Evolutionary conservation across 1,140 invertebrate species (phyloP).

Genomic region (Microplitis mediator): DNA sequence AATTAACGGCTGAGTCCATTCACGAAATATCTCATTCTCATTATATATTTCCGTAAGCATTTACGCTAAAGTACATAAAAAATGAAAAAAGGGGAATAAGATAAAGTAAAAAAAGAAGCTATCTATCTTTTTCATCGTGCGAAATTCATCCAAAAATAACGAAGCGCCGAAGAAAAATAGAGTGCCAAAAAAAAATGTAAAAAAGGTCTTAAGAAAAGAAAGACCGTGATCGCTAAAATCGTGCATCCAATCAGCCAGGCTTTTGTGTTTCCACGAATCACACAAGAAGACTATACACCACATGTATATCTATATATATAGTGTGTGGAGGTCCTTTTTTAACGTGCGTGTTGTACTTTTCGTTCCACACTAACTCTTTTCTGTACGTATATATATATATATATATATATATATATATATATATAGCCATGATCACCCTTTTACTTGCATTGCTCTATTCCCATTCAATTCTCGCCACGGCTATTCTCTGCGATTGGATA

Average conservation of each 20-base stretch:
- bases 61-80: too few species aligned
- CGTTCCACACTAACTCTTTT: constrained; percentile 12
- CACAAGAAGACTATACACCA: not conserved
- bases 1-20: not conserved
- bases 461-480: constrained; percentile 27
- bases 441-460: constrained; percentile 12
- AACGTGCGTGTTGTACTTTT: constrained; percentile 21
- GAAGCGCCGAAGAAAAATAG: constrained; percentile 10
- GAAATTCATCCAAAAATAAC: constrained; percentile 23
- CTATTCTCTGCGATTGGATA: constrained; percentile 32
- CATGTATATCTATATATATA: too few species aligned
- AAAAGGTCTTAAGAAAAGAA: not conserved
- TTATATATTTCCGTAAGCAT: too few species aligned
- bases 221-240: constrained; percentile 29
- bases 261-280: constrained; percentile 33
- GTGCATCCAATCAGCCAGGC: constrained; percentile 30
- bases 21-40: too few species aligned
- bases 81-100: not conserved
- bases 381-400: not conserved
- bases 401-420: not conserved
- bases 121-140: constrained; percentile 1
- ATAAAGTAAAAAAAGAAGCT: not conserved
- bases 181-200: not conserved
- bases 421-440: not conserved
- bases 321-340: not conserved